These are phyloP conservation scores for Cygnus atratus DNA, from an alignment of 2,113 vertebrate species.

Conservation along the genomic window DNA sequence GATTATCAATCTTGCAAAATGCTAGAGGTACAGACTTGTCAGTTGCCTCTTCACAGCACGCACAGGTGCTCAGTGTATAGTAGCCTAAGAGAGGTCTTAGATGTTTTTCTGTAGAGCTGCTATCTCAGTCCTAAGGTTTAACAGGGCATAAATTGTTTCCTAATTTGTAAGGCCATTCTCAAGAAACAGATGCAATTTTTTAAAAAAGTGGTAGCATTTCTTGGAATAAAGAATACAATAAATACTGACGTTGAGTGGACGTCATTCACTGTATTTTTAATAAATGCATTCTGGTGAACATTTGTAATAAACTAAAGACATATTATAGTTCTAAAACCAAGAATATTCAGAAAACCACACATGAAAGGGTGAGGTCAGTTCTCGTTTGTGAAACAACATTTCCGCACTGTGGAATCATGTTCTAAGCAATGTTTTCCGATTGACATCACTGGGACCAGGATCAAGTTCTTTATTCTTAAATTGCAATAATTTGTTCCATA, in stretches of 20 bases:
- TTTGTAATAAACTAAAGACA: slow-evolving; percentile 25
- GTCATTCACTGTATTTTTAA: neutral
- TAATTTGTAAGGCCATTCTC: neutral
- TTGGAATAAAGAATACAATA: neutral
- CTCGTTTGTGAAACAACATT: slow-evolving; percentile 14
- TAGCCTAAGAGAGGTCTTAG: neutral
- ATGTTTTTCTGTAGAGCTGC: neutral
- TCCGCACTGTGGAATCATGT: neutral
- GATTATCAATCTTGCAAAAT: neutral
- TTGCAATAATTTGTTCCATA: slow-evolving; percentile 35
- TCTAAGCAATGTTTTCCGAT: neutral
- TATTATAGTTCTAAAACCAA: neutral
- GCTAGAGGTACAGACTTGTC: neutral
- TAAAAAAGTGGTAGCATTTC: neutral
- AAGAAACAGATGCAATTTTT: neutral
- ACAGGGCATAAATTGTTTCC: neutral
- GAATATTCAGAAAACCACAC: slow-evolving; percentile 28
- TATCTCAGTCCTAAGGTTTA: neutral
- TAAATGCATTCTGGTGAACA: neutral
- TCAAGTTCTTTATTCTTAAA: slow-evolving; percentile 48
- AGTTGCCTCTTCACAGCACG: neutral
- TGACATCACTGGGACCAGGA: slow-evolving; percentile 1
- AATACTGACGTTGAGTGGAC: neutral
- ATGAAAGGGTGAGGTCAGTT: slow-evolving; percentile 1
- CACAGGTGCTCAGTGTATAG: neutral